phyloP scores from a whole-genome alignment of 1,140 invertebrate species.

The Macrotrachela quadricornifera region DNA sequence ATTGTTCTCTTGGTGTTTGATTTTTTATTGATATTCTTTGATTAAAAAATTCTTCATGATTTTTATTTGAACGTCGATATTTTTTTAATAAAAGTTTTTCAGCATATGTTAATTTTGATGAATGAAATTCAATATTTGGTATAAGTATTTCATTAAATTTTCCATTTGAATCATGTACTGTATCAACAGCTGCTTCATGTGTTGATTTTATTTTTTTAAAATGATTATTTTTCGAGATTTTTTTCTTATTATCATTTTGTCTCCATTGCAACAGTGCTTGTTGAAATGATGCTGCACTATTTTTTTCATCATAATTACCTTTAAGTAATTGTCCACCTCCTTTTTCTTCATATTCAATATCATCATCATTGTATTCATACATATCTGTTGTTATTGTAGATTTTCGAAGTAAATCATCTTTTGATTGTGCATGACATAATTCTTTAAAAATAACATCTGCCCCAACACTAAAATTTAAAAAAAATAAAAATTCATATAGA shows the following conservation, averaged over 20 bases:
- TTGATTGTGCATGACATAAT: neutral
- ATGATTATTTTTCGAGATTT: neutral
- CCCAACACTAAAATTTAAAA: neutral
- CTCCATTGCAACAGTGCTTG: slow-evolving; percentile 25
- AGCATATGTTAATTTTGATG: slow-evolving; percentile 17
- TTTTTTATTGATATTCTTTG: too few relatives aligned
- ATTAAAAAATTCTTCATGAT: too few relatives aligned
- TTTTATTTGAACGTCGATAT: slow-evolving; percentile 17
- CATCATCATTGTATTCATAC: too few relatives aligned
- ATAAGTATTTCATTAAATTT: neutral
- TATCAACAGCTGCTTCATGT: neutral
- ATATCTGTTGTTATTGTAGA: neutral
- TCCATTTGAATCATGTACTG: neutral
- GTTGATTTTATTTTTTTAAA: neutral
- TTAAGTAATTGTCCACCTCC: slow-evolving; percentile 13
- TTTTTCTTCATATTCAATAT: neutral
- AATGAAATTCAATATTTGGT: slow-evolving; percentile 16
- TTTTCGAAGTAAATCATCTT: neutral
- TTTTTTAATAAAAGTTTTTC: slow-evolving; percentile 22
- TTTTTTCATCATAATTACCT: slow-evolving; percentile 22
- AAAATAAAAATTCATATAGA: neutral
- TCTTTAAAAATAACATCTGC: too few relatives aligned
- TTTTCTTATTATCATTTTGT: neutral
- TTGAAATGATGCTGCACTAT: slow-evolving; percentile 26
- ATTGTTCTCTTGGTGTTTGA: too few relatives aligned